These are phyloP conservation scores for Luffia ferchaultella DNA, from an alignment of 2,888 invertebrate species.

Conservation along the genomic window DNA sequence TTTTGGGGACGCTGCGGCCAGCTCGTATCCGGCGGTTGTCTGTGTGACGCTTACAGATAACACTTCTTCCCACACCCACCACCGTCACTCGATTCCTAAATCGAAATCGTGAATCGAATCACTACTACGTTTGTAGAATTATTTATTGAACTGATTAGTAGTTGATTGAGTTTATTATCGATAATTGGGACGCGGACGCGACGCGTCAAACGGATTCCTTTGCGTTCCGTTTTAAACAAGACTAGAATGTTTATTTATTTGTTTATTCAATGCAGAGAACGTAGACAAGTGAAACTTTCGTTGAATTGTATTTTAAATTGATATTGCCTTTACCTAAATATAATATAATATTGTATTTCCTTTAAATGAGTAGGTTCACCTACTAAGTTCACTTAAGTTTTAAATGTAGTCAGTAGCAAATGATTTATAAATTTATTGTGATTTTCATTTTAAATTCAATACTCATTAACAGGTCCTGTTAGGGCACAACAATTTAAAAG, in stretches of 20 bases:
- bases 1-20: background rate
- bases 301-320: too few relatives aligned
- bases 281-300: too few relatives aligned
- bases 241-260: background rate
- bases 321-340: too few relatives aligned
- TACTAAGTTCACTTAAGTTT: too few relatives aligned
- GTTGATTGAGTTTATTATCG: background rate
- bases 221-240: background rate
- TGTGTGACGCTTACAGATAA: background rate
- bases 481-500: too few relatives aligned
- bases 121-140: background rate
- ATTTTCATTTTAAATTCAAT: too few relatives aligned
- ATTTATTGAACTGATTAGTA: background rate
- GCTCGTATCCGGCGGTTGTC: background rate
- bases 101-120: background rate
- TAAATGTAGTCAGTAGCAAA: too few relatives aligned
- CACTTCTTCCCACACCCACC: background rate
- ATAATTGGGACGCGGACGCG: background rate
- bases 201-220: background rate
- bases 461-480: too few relatives aligned
- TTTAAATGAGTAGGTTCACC: too few relatives aligned
- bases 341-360: too few relatives aligned
- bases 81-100: background rate
- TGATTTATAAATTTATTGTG: too few relatives aligned
- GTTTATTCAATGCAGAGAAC: too few relatives aligned